phyloP scores from a whole-genome alignment of 2,888 invertebrate species.

The Synergus laeviventris region DNA sequence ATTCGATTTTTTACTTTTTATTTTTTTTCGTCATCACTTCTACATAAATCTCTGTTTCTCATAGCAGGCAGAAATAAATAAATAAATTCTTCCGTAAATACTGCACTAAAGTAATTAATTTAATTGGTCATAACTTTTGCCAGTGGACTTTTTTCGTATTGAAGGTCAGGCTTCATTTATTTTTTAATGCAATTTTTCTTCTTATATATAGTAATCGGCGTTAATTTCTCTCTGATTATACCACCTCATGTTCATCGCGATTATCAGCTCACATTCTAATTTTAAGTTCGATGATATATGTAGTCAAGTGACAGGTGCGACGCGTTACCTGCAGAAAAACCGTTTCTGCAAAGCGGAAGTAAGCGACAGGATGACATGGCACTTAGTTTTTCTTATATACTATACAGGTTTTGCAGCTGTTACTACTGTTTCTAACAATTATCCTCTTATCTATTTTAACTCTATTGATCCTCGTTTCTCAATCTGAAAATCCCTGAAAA shows the following conservation, averaged over 20 bases:
- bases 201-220: not conserved
- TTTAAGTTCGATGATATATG: conserved; percentile 20
- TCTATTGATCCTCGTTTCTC: not conserved
- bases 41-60: not conserved
- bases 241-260: not conserved
- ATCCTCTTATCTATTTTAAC: conserved; percentile 5
- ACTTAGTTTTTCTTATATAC: conserved; percentile 51
- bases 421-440: conserved; percentile 20
- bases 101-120: not conserved
- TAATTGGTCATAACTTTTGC: not conserved
- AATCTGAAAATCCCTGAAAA: not conserved
- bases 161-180: no score
- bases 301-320: conserved; percentile 61
- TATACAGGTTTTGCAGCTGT: conserved; percentile 54
- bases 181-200: not conserved
- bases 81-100: not conserved
- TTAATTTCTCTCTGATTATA: not conserved
- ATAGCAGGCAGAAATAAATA: not conserved
- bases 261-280: conserved; percentile 16
- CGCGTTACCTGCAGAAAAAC: conserved; percentile 61
- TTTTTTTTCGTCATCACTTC: conserved; percentile 4
- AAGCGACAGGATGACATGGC: conserved; percentile 53
- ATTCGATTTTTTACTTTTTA: conserved; percentile 23
- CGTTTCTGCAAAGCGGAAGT: conserved; percentile 61
- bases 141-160: no score